phyloP scores from a whole-genome alignment of 2,888 invertebrate genomes.

The Trissoscelio sp. region DNA sequence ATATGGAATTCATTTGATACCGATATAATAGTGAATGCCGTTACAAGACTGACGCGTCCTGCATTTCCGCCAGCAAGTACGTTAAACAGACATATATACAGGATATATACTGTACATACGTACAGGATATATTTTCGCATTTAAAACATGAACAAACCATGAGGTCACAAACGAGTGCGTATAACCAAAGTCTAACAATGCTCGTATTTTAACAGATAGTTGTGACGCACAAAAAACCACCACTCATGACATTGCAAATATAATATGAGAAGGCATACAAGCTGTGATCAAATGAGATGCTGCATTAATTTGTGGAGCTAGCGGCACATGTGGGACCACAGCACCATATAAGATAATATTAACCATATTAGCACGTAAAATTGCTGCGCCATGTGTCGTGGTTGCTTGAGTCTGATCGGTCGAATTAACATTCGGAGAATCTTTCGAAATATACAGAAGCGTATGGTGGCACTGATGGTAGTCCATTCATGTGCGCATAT shows the following conservation, averaged over 20 bases:
- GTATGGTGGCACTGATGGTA: neutral
- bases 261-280: neutral
- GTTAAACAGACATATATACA: neutral
- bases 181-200: constrained; percentile 18
- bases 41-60: constrained; percentile 13
- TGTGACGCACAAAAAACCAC: neutral
- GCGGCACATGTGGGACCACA: too few relatives aligned
- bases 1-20: neutral
- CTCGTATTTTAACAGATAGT: neutral
- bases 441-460: neutral
- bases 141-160: neutral
- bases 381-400: too few relatives aligned
- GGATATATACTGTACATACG: neutral
- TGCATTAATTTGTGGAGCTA: too few relatives aligned
- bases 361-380: too few relatives aligned
- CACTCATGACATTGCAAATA: neutral
- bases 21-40: neutral
- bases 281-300: neutral
- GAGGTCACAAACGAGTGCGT: constrained; percentile 2
- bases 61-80: neutral
- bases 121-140: neutral
- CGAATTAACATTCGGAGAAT: neutral
- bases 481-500: neutral
- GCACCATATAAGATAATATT: neutral
- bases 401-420: neutral